Evolutionary conservation across 1,140 invertebrate genomes (phyloP).

Genomic region (Carcinoscorpius rotundicauda): DNA sequence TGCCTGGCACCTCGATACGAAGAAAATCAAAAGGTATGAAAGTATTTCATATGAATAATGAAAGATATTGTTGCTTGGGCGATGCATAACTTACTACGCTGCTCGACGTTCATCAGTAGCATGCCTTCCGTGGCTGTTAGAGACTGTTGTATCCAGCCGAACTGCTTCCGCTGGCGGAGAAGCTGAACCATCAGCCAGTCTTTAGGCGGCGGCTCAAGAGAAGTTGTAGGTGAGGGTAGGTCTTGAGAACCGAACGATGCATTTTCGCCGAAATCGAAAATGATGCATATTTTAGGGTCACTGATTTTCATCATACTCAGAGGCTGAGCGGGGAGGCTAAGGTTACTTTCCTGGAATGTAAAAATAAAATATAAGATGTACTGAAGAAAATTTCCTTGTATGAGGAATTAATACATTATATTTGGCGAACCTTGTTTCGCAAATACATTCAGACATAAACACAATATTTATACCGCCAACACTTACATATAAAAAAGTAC

Average conservation of each 20-base stretch:
- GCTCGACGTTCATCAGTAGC: conserved; percentile 75
- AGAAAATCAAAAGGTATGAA: too few species aligned
- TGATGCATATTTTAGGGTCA: conserved; percentile 62
- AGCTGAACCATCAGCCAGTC: conserved; percentile 18
- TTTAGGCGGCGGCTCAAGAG: conserved; percentile 13
- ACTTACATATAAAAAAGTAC: too few species aligned
- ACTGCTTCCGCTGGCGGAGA: conserved; percentile 15
- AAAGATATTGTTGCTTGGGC: too few species aligned
- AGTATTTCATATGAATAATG: too few species aligned
- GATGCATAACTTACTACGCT: conserved; percentile 46
- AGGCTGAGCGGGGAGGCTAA: conserved; percentile 7
- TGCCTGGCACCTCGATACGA: too few species aligned
- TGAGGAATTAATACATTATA: too few species aligned
- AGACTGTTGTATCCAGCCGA: conserved; percentile 35
- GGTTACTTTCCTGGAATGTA: conserved; percentile 4
- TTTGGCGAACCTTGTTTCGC: too few species aligned
- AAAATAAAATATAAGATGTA: too few species aligned
- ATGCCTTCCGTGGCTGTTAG: conserved; percentile 60
- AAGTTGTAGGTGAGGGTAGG: conserved; percentile 19
- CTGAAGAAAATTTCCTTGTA: too few species aligned
- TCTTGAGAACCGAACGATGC: conserved; percentile 14
- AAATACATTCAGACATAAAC: too few species aligned
- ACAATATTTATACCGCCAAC: too few species aligned
- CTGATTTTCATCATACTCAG: conserved; percentile 67
- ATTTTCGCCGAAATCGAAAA: conserved; percentile 16